Evolutionary conservation across 2,888 invertebrate genomes (phyloP), one percentile per base, ranked within the genome.

Genomic region (Dryocosmus kuriphilus): DNA sequence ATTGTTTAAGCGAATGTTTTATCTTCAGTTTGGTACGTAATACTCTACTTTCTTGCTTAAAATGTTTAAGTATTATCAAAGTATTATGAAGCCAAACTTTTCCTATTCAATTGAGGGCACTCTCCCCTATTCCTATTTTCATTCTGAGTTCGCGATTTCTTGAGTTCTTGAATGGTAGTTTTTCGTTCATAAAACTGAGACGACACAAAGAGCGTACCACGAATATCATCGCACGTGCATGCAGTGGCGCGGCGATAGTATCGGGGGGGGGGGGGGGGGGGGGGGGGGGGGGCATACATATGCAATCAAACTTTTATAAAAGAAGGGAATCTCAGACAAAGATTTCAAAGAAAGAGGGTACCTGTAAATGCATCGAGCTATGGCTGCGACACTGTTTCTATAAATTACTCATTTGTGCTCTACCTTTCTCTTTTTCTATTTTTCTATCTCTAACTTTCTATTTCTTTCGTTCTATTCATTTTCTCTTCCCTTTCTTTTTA

Each of bases 191-290:
- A 71, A 71, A 71, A 51, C 51, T 5, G 57, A 71, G 19, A 71
- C n/a, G 30, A 71, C 51, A 71, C 51, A 27, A 71, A 71, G 32
- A 30, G 71, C 71, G 51, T 32, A 71, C 30, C 51, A 71, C 51
- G 41, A 61, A 79, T 51, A 78, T 80, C 79, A 82, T 85, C 86
- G 86, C 87, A 88, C 88, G 88, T 89, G 86, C 86, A 88, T 86
- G 88, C 89, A 89, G 89, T 89, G 89, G 89, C 89, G 89, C 88
- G 89, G 89, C 88, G 88, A 89, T 89, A 89, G 89, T 88, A 88
- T 83, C 83, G 84, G 83, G 85, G 84, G 83, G 83, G 79, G 61
- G 85, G 84, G 83, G 83, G 79, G 61, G 84, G 83, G 85, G 84
- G 83, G 83, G 79, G 61, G 84, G 83, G 85, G 84, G 83, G 83